A percentile compares a stretch with the other conserved stretches of the same genome.
Conservation (phyloP, 2,888 invertebrate species). For the Nineta flava region DNA sequence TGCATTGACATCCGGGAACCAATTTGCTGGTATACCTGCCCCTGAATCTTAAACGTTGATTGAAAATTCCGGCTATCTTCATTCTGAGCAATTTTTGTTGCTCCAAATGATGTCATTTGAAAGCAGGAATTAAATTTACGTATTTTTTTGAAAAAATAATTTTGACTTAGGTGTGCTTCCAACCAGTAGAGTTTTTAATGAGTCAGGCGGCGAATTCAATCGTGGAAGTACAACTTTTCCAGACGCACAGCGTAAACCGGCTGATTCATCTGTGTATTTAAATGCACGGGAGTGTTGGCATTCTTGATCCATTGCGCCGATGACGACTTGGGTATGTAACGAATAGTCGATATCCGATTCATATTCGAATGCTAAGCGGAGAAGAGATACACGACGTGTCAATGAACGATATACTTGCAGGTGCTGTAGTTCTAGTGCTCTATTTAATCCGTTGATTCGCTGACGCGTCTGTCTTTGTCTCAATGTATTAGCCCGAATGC, state of each 20-base stretch:
- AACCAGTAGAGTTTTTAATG: slow-evolving; percentile 13
- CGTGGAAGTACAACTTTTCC: slow-evolving; percentile 13
- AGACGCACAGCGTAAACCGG: slow-evolving; percentile 14
- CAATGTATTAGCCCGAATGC: too few relatives aligned
- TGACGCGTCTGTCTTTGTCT: slow-evolving; percentile 10
- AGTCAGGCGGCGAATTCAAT: slow-evolving; percentile 15
- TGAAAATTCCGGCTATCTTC: neutral
- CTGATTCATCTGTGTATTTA: slow-evolving; percentile 15
- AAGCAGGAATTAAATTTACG: slow-evolving; percentile 12
- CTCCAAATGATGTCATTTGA: too few relatives aligned
- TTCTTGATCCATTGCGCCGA: slow-evolving; percentile 14
- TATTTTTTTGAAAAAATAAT: slow-evolving; percentile 11
- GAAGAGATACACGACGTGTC: slow-evolving; percentile 14
- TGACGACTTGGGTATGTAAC: slow-evolving; percentile 15
- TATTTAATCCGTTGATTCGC: slow-evolving; percentile 11
- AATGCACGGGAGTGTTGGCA: slow-evolving; percentile 13
- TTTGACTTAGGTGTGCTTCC: slow-evolving; percentile 12
- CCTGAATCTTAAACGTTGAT: slow-evolving; percentile 9
- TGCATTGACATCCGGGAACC: too few relatives aligned
- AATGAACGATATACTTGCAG: slow-evolving; percentile 14
- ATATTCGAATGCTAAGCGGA: slow-evolving; percentile 16
- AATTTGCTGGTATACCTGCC: slow-evolving; percentile 7
- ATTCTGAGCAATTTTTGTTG: slow-evolving; percentile 11
- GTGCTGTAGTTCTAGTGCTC: slow-evolving; percentile 13
- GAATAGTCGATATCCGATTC: slow-evolving; percentile 17